Evolutionary conservation across 2,888 invertebrate species (phyloP).

Genomic region (Yponomeuta malinellus): DNA sequence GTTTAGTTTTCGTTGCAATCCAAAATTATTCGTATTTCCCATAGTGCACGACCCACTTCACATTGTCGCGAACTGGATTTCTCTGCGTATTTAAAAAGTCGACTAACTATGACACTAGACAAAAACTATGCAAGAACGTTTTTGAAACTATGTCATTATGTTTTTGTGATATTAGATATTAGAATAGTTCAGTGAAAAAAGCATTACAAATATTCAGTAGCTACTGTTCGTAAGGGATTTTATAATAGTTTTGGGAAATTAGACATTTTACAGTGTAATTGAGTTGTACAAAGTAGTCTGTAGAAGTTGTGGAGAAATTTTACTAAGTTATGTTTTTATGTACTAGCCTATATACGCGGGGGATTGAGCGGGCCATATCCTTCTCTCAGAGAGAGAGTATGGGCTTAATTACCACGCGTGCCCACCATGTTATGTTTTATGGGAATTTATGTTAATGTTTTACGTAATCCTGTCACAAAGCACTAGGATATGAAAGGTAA

Average conservation of each 20-base stretch:
- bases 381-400: too few species aligned
- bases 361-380: too few species aligned
- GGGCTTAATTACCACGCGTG: too few species aligned
- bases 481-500: neutral
- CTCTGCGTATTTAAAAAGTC: neutral
- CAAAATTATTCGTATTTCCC: too few species aligned
- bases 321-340: neutral
- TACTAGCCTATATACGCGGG: too few species aligned
- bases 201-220: neutral
- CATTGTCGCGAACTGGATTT: too few species aligned
- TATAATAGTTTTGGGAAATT: neutral
- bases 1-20: too few species aligned
- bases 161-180: constrained; percentile 3
- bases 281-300: neutral
- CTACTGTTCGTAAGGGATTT: neutral
- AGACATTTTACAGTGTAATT: neutral
- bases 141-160: neutral
- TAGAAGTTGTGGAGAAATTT: neutral
- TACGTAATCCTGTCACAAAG: neutral
- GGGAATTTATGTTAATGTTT: neutral
- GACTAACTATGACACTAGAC: neutral
- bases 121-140: neutral
- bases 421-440: neutral
- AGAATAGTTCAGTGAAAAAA: neutral
- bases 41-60: too few species aligned